These are phyloP conservation scores for Cebus imitator DNA, from an alignment of 2,113 vertebrate species.

Conservation along the genomic window DNA sequence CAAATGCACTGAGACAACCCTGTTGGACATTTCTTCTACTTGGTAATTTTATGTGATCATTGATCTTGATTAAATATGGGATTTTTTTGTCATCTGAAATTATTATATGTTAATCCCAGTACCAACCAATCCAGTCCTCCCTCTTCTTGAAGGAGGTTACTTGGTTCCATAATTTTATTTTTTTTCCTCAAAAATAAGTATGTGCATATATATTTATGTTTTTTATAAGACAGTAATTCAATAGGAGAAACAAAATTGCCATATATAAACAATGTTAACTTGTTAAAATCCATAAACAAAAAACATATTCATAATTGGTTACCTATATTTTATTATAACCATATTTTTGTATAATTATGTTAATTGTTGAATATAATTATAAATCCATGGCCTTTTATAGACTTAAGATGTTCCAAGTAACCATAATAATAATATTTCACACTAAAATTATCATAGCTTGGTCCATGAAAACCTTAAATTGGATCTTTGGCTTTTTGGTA, in stretches of 20 bases:
- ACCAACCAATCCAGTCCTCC: not conserved
- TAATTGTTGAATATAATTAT: constrained; percentile 42
- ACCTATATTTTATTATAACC: not conserved
- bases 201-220: not conserved
- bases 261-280: not conserved
- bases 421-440: not conserved
- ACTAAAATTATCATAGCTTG: not conserved
- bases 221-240: not conserved
- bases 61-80: not conserved
- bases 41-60: not conserved
- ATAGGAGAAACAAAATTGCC: not conserved
- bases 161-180: not conserved
- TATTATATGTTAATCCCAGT: not conserved
- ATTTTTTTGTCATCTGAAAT: not conserved
- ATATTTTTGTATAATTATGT: not conserved
- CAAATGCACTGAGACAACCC: not conserved
- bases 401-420: not conserved
- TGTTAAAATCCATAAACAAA: constrained; percentile 15
- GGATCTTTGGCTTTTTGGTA: not conserved
- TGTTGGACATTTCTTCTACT: not conserved
- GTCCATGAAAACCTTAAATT: not conserved
- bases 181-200: constrained; percentile 25
- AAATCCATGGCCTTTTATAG: not conserved
- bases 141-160: not conserved
- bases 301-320: not conserved